phyloP scores from a whole-genome alignment of 2,888 invertebrate genomes.

The Desoria tigrina region DNA sequence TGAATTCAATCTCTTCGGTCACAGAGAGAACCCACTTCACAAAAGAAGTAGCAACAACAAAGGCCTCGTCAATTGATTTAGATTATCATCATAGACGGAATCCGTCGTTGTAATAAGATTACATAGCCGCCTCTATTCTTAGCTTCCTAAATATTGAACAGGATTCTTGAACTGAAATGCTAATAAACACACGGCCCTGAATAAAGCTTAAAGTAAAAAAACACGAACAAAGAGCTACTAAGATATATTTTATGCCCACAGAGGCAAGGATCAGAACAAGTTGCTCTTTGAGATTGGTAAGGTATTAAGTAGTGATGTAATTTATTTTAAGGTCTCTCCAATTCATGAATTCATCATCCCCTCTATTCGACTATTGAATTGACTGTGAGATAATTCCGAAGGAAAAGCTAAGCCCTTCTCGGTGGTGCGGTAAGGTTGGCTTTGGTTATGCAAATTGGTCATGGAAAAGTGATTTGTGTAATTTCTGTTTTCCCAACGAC shows the following conservation, averaged over 20 bases:
- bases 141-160: background rate
- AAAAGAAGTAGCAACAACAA: constrained; percentile 1
- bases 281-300: no score
- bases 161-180: no score
- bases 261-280: no score
- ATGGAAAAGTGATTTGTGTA: constrained; percentile 12
- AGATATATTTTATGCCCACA: no score
- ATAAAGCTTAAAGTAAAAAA: no score
- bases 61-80: background rate
- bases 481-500: background rate
- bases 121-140: no score
- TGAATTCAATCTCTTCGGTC: background rate
- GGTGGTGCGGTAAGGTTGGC: constrained; percentile 8
- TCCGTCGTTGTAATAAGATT: background rate
- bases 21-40: background rate
- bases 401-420: constrained; percentile 2
- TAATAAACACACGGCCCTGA: no score
- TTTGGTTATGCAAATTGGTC: constrained; percentile 10
- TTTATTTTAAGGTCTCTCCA: background rate
- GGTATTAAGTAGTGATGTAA: background rate
- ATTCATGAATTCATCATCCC: background rate
- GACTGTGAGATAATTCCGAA: background rate
- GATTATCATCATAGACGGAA: background rate
- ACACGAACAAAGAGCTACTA: no score
- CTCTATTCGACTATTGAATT: background rate